Percentiles rank a stretch among this genome's conserved stretches.
These are phyloP conservation scores for Cephalopterus ornatus DNA, from an alignment of 2,113 vertebrate genomes.

Conservation along the genomic window DNA sequence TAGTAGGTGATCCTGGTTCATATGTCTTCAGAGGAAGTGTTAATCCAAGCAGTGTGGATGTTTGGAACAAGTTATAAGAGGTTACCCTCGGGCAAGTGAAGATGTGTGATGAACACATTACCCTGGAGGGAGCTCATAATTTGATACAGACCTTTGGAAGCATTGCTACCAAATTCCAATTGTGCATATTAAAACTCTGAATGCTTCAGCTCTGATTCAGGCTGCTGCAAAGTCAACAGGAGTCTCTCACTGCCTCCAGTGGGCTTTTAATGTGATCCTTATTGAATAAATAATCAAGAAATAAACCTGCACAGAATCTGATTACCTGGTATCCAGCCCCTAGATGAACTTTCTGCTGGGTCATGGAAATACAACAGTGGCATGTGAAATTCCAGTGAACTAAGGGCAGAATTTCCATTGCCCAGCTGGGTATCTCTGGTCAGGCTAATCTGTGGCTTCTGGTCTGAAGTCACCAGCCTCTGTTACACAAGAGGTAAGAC, in stretches of 20 bases:
- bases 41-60: neutral
- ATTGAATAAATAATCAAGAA: constrained; percentile 29
- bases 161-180: neutral
- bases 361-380: neutral
- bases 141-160: neutral
- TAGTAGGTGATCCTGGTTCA: neutral
- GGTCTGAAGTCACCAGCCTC: neutral
- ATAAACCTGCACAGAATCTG: neutral
- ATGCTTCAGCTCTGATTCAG: neutral
- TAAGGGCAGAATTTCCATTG: neutral
- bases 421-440: neutral
- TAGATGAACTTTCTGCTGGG: neutral
- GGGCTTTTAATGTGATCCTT: neutral
- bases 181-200: neutral
- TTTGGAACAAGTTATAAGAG: neutral
- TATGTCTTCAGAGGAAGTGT: neutral
- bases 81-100: neutral
- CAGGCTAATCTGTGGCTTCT: neutral
- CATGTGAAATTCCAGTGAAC: neutral
- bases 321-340: constrained; percentile 3
- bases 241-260: neutral
- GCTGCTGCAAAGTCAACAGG: constrained; percentile 2
- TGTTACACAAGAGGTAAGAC: neutral
- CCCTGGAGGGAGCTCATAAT: neutral
- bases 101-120: neutral